Base-by-base conservation (phyloP, 2,113 vertebrate genomes). In the Barnardius zonarius region DNA sequence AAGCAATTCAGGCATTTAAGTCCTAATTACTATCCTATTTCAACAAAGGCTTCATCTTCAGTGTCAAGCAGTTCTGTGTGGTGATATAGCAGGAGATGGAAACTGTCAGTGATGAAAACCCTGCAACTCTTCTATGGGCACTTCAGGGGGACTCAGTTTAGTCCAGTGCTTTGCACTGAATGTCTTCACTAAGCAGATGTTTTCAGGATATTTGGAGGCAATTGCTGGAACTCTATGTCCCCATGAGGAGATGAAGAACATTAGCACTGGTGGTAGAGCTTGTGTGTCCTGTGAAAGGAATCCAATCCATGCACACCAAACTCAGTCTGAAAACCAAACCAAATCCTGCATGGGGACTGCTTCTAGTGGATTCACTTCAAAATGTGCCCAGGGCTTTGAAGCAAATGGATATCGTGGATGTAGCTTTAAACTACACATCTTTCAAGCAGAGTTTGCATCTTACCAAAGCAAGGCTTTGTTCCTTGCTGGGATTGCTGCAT, bases 181-280 rank as follows among this genome's bases (percentile, higher is more conserved):
- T 62, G 33, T 62, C 10, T 46, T 39, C 44, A 61, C 17, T 27
- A 76, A 17, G 19, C 10, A 66, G 23, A 23, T 17, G 13, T 49
- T 54, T 76, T 54, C 64, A 41, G 41, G 55, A 6, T 57, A 41
- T 33, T 30, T 61, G 49, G 13, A 55, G 33, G 31, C 30, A 55
- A 55, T 20, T 33, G 17, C 5, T 7, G 20, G 55, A 61, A 31
- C 33, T 1, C 0, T 43, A 6, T 25, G 9, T 52, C 25, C 22
- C 37, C 27, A 22, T 23, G 14, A 51, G 59, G 46, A 81, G 43
- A 52, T 5, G 28, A 30, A 51, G 48, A 59, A 17, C 18, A 28
- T 48, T 54, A 48, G 10, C 0, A 4, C 35, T 39, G 17, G 13
- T 30, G 43, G 41, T 18, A 59, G 84, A 79, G 33, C 12, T 3